These are phyloP conservation scores for Amphiprion ocellaris DNA, from an alignment of 2,113 vertebrate species.

Conservation along the genomic window DNA sequence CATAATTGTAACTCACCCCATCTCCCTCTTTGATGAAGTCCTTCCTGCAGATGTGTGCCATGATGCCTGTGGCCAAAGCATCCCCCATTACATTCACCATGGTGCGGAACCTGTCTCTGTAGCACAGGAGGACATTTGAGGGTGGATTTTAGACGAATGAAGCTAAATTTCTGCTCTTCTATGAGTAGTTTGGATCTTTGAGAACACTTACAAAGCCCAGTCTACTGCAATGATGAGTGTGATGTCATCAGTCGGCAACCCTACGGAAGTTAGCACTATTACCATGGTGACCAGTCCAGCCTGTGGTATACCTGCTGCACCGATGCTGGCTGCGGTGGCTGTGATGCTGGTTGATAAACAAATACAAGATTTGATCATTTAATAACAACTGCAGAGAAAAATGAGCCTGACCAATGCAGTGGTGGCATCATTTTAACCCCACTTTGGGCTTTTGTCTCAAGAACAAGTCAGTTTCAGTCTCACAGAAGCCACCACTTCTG, in stretches of 20 bases:
- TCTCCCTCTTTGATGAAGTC: conserved; percentile 92
- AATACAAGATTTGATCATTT: not conserved
- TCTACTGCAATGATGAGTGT: conserved; percentile 96
- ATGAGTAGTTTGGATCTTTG: not conserved
- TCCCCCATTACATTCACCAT: conserved; percentile 99
- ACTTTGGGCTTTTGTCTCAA: not conserved
- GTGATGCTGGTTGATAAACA: conserved; percentile 88
- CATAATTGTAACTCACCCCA: conserved; percentile 83
- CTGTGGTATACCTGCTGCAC: conserved; percentile 97
- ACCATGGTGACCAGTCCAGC: conserved; percentile 99
- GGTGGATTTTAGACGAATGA: not conserved
- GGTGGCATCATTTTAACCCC: not conserved
- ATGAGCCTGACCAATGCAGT: no score
- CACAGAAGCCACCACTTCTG: no score
- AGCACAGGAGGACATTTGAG: conserved; percentile 2
- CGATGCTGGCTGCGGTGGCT: conserved; percentile 96
- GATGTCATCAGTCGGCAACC: conserved; percentile 98
- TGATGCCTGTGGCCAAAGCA: conserved; percentile 94
- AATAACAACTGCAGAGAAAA: not conserved
- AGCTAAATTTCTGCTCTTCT: not conserved
- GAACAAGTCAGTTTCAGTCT: no score
- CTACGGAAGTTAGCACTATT: conserved; percentile 96
- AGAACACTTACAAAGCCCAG: conserved; percentile 94
- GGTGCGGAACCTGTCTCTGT: conserved; percentile 96
- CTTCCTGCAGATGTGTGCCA: conserved; percentile 97